A percentile compares a stretch with the other conserved stretches of the same genome.
These are phyloP conservation scores for Thalassoma bifasciatum DNA, from an alignment of 2,113 vertebrate genomes.

Conservation along the genomic window DNA sequence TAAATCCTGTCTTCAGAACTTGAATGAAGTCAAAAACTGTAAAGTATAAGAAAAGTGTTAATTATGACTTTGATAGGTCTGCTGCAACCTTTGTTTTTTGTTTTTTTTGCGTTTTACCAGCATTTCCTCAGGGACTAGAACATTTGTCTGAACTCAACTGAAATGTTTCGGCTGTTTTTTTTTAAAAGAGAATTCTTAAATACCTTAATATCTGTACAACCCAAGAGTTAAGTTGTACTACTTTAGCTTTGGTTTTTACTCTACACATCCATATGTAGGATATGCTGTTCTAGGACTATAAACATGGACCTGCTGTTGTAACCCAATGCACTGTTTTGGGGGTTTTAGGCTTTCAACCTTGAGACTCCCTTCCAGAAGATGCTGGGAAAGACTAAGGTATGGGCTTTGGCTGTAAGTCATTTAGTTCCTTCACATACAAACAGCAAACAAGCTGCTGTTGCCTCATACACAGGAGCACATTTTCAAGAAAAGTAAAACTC, in stretches of 20 bases:
- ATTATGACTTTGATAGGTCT: slow-evolving; percentile 14
- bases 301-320: neutral
- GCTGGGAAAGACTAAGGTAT: neutral
- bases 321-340: neutral
- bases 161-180: neutral
- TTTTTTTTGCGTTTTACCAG: too few relatives aligned
- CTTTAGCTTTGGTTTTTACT: too few relatives aligned
- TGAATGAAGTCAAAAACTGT: neutral
- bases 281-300: neutral
- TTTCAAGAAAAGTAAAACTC: neutral
- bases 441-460: neutral
- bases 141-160: neutral
- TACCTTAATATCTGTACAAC: too few relatives aligned
- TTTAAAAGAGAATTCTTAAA: too few relatives aligned
- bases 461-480: too few relatives aligned
- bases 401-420: neutral
- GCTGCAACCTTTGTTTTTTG: too few relatives aligned
- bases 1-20: slow-evolving; percentile 1
- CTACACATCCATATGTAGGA: neutral
- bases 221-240: too few relatives aligned
- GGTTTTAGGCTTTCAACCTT: neutral
- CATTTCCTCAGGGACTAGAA: neutral
- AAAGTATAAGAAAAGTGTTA: neutral
- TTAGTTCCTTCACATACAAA: neutral
- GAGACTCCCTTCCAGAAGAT: neutral